phyloP scores from a whole-genome alignment of 2,797 vertebrate genomes.

The Acestrorhynchus altus region DNA sequence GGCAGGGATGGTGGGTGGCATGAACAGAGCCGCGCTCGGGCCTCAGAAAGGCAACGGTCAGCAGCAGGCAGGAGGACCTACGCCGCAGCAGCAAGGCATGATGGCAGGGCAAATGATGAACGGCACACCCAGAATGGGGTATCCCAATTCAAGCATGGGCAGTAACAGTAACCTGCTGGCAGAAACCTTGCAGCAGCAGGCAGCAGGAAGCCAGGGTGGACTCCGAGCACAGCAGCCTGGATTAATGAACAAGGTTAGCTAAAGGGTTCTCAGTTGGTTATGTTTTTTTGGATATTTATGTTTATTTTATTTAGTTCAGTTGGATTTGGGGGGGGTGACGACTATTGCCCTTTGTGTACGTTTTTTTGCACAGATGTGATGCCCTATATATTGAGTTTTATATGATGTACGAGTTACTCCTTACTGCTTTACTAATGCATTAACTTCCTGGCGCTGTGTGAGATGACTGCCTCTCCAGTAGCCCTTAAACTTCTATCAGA shows the following conservation, averaged over 20 bases:
- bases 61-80: constrained; percentile 62
- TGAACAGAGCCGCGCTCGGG: constrained; percentile 92
- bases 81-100: constrained; percentile 81
- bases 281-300: not conserved
- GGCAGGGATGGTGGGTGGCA: constrained; percentile 85
- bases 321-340: not conserved
- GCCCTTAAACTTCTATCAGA: no score
- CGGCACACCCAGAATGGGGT: constrained; percentile 92
- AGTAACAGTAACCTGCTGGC: constrained; percentile 87
- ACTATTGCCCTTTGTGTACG: no score
- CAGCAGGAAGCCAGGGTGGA: constrained; percentile 80
- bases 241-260: constrained; percentile 83
- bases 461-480: no score
- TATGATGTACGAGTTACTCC: no score
- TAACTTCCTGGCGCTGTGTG: no score
- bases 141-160: constrained; percentile 88
- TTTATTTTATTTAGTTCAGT: not conserved
- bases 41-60: constrained; percentile 84
- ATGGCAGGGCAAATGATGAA: constrained; percentile 97
- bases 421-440: no score
- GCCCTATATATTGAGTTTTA: no score
- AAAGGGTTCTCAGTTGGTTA: not conserved
- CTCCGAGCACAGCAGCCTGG: constrained; percentile 90
- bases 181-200: constrained; percentile 90
- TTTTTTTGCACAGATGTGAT: no score